Base-by-base conservation (phyloP, 2,797 vertebrate genomes). In the Poecilia picta region DNA sequence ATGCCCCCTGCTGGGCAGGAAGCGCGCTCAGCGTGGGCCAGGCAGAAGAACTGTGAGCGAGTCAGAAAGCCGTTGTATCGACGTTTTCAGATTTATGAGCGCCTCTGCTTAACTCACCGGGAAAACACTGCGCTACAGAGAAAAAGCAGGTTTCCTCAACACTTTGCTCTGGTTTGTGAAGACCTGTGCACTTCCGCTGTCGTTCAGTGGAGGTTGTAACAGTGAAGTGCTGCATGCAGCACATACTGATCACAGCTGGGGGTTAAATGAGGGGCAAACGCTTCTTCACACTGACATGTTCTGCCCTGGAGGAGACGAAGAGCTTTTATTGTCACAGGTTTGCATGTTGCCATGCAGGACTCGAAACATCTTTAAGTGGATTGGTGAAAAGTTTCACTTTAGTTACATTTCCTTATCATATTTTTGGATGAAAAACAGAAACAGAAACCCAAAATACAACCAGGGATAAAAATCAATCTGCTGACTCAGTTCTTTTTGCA, bases 11-110 rank as follows among this genome's bases (percentile, higher is more conserved):
- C 77, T 79, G 77, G 75, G 53, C 79, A 47, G 47, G 85, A 86
- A 81, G 87, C 80, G 46, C 3, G 41, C 0, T n/a, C 0, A 41
- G 86, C 80, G 64, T 82, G 47, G 81, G 85, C 73, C 76, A 82
- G 86, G 86, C 62, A 86, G 75, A 88, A 73, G 89, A 77, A 81
- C 79, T 81, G 90, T 93, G 92, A 93, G 91, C 92, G 93, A 87
- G 84, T 90, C 85, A 88, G 82, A 91, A 91, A 89, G 85, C 86
- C 78, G 83, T 92, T 89, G 91, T 78, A 87, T 89, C 87, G 85
- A 88, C 89, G 91, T 91, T 91, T 91, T 82, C 89, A 93, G 93
- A 94, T 93, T 92, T 92, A 93, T 94, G 91, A 90, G 88, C 80
- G 73, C 18, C 79, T 89, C 90, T 87, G 90, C 89, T 82, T 89